Evolutionary conservation across 2,797 vertebrate species (phyloP), one percentile per base, ranked within the genome.

Genomic region (Tarsius wallacei): DNA sequence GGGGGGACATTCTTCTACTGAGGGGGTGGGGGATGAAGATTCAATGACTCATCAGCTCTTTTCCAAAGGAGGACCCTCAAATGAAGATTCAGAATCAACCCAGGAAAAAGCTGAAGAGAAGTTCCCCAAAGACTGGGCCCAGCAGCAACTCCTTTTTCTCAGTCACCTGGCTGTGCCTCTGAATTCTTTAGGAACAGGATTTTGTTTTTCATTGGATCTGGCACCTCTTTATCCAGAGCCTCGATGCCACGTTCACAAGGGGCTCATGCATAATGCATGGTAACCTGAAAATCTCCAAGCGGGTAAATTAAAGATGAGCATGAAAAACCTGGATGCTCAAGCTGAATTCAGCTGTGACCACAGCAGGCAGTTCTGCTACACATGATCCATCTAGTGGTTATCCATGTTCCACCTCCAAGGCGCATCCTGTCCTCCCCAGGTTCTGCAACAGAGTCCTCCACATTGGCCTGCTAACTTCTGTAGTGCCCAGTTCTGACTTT

Each of bases 251-350:
- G 64, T 77, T 93, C 74, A 42, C 19, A 68, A 91, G 92, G 77
- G 71, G 7, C 59, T 94, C 59, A 63, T 98, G 87, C 94, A 96
- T 98, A 96, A 97, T 93, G 31, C 85, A 98, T 31, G 68, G 73
- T 95, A 93, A 95, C 95, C 96, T 93, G 95, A 87, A 96, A 98
- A 97, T 92, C 91, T 98, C 73, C 66, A 93, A 42, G 93, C 5
- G 1, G 93, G 96, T 98, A 93, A 97, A 98, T 94, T 96, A 96
- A 97, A 97, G 93, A 98, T 96, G 96, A 95, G 81, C 49, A 21
- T 77, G 84, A 63, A 90, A 94, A 96, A 59, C 91, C 71, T 76
- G 66, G 26, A 76, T 76, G 55, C 33, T 96, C 73, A 49, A 28
- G 42, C 47, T 95, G 96, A 93, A 76, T 83, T 96, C 82, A 81